Evolutionary conservation across 2,797 vertebrate species (phyloP).

Genomic region (Pipistrellus kuhlii): DNA sequence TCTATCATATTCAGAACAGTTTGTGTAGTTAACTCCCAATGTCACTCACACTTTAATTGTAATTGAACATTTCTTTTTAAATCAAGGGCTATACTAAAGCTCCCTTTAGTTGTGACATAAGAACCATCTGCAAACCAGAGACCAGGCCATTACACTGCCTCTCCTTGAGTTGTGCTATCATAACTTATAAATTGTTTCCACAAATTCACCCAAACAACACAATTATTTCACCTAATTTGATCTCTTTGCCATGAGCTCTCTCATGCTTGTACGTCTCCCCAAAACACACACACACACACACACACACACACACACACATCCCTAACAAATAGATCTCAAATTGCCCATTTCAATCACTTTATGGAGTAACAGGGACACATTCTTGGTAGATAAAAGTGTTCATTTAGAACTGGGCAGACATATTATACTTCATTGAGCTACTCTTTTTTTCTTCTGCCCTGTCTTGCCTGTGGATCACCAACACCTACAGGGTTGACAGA

Average conservation of each 20-base stretch:
- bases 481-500: slow-evolving; percentile 19
- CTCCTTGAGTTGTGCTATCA: slow-evolving; percentile 64
- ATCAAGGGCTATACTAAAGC: slow-evolving; percentile 74
- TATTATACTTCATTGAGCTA: slow-evolving; percentile 6
- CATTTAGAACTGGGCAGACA: background rate
- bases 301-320: background rate
- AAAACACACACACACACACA: background rate
- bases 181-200: slow-evolving; percentile 61
- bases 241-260: background rate
- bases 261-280: background rate
- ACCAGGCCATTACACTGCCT: slow-evolving; percentile 13
- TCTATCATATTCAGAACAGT: slow-evolving; percentile 74
- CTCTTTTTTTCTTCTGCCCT: slow-evolving; percentile 43
- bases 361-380: background rate
- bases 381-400: background rate
- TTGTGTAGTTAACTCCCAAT: slow-evolving; percentile 73
- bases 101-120: slow-evolving; percentile 80
- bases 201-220: slow-evolving; percentile 39
- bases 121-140: slow-evolving; percentile 70
- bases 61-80: slow-evolving; percentile 58
- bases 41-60: slow-evolving; percentile 76
- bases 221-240: background rate
- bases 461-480: background rate
- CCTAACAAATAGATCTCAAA: background rate
- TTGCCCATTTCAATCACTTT: background rate